phyloP scores from a whole-genome alignment of 2,888 invertebrate species.

The Brachypterus glaber region DNA sequence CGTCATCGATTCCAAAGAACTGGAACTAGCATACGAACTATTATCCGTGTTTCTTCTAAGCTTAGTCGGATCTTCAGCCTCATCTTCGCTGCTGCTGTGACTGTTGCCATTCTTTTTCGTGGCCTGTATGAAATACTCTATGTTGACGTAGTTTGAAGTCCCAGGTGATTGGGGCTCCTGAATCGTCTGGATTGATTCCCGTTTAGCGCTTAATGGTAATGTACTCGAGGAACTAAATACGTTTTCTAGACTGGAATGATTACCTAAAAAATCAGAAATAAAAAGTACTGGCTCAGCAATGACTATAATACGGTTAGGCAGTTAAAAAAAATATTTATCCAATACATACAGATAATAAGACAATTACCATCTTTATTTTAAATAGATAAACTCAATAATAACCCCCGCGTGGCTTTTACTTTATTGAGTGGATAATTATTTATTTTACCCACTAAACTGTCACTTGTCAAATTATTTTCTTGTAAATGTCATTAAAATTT shows the following conservation, averaged over 20 bases:
- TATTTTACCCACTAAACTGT: too few relatives aligned
- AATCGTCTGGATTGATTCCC: constrained; percentile 39
- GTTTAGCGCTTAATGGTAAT: constrained; percentile 45
- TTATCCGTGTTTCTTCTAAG: constrained; percentile 36
- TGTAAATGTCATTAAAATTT: too few relatives aligned
- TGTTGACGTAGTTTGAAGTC: constrained; percentile 84
- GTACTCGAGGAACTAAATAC: constrained; percentile 53
- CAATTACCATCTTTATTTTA: too few relatives aligned
- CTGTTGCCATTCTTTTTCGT: constrained; percentile 31
- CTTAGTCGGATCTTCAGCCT: constrained; percentile 43
- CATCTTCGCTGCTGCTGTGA: constrained; percentile 39
- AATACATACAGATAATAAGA: too few relatives aligned
- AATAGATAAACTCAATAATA: too few relatives aligned
- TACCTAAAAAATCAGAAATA: constrained; percentile 11
- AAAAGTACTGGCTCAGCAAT: not conserved
- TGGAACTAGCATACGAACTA: constrained; percentile 41
- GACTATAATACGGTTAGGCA: not conserved
- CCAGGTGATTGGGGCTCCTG: constrained; percentile 69
- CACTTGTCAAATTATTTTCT: too few relatives aligned
- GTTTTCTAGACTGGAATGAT: constrained; percentile 54
- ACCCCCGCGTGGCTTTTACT: too few relatives aligned
- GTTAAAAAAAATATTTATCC: too few relatives aligned
- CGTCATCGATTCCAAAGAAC: constrained; percentile 44
- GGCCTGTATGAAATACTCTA: constrained; percentile 78
- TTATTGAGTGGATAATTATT: too few relatives aligned